Conservation (phyloP, 2,888 invertebrate species). For the Xestia c-nigrum region DNA sequence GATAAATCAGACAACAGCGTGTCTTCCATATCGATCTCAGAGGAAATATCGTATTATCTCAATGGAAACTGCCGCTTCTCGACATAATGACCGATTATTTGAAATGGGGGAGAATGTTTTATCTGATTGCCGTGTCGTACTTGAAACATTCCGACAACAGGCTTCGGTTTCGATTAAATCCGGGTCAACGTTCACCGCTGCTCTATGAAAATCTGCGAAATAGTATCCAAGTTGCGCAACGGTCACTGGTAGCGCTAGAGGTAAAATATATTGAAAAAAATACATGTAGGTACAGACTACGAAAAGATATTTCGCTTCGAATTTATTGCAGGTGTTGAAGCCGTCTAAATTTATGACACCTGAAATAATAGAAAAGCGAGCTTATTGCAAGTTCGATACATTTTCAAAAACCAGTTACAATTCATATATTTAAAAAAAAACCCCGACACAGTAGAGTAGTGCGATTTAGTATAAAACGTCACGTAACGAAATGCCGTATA, state of each 20-base stretch:
- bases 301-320: conserved; percentile 12
- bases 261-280: conserved; percentile 38
- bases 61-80: conserved; percentile 72
- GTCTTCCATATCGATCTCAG: conserved; percentile 71
- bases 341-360: neutral
- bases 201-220: conserved; percentile 51
- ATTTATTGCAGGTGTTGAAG: conserved; percentile 21
- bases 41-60: conserved; percentile 76
- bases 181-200: conserved; percentile 48
- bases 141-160: conserved; percentile 61
- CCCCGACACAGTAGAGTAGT: too few species aligned
- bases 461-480: too few species aligned
- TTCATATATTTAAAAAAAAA: too few species aligned
- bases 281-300: conserved; percentile 1
- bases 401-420: too few species aligned
- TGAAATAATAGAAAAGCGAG: neutral
- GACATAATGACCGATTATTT: conserved; percentile 83
- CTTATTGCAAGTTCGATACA: neutral
- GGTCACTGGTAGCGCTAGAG: conserved; percentile 12
- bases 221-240: conserved; percentile 46
- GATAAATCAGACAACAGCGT: conserved; percentile 71
- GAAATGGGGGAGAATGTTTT: conserved; percentile 81
- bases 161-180: conserved; percentile 71
- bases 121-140: conserved; percentile 70
- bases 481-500: too few species aligned